These are phyloP conservation scores for Menidia beryllina DNA, from an alignment of 2,113 vertebrate species.

Conservation along the genomic window DNA sequence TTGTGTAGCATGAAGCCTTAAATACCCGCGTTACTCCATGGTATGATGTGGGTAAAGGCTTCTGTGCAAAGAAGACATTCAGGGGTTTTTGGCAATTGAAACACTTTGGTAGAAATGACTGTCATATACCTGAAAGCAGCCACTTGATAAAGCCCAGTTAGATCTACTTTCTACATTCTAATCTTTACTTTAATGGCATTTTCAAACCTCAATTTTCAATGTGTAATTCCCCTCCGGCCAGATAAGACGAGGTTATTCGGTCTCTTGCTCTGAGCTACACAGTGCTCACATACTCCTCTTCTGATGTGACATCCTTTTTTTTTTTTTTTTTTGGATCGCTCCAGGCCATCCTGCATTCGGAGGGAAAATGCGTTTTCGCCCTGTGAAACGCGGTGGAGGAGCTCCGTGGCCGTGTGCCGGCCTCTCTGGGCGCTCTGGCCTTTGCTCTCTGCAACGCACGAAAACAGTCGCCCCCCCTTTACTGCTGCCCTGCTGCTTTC, in stretches of 20 bases:
- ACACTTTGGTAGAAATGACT: too few relatives aligned
- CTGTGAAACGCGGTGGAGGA: constrained; percentile 23
- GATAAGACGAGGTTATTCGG: neutral
- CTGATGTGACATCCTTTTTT: neutral
- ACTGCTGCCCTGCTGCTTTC: constrained; percentile 75
- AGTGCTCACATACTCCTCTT: neutral
- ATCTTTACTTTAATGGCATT: constrained; percentile 1
- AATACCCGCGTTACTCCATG: too few relatives aligned
- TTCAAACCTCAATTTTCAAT: neutral
- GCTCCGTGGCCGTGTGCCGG: constrained; percentile 23
- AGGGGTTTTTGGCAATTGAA: too few relatives aligned
- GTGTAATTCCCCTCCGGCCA: neutral
- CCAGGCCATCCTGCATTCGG: constrained; percentile 3
- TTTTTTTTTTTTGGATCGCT: constrained; percentile 14
- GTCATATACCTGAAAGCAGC: neutral
- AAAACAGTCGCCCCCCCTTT: constrained; percentile 24
- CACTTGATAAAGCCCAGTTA: neutral
- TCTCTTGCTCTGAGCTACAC: neutral
- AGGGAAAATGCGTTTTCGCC: constrained; percentile 21
- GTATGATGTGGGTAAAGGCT: too few relatives aligned
- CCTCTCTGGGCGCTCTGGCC: constrained; percentile 1
- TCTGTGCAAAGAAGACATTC: too few relatives aligned
- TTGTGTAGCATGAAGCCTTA: too few relatives aligned
- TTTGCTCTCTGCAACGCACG: constrained; percentile 29
- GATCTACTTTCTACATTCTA: neutral